Conservation (phyloP, 2,113 vertebrate genomes). For the Amphilophus citrinellus region DNA sequence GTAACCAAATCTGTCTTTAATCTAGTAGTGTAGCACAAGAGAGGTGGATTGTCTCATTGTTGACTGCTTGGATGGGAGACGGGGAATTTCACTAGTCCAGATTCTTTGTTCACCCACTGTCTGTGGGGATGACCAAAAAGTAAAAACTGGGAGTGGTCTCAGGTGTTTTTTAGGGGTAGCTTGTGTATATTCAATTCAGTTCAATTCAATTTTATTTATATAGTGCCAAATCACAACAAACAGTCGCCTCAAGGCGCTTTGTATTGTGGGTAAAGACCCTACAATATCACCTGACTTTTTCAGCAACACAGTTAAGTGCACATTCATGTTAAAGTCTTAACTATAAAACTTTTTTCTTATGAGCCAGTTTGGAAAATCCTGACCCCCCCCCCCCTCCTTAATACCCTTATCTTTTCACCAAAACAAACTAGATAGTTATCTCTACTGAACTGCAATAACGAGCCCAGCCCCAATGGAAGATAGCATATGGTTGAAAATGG, state of each 20-base stretch:
- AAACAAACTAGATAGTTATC: constrained; percentile 43
- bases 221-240: too few relatives aligned
- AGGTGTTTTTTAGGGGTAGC: background rate
- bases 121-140: background rate
- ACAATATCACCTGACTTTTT: background rate
- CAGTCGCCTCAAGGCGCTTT: too few relatives aligned
- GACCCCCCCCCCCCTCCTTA: background rate
- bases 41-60: constrained; percentile 36
- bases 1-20: constrained; percentile 65
- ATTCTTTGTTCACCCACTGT: constrained; percentile 31
- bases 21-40: constrained; percentile 9
- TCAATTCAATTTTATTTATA: too few relatives aligned
- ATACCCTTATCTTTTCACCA: constrained; percentile 9
- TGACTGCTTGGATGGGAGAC: background rate
- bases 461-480: constrained; percentile 8
- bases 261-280: too few relatives aligned
- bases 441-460: constrained; percentile 28
- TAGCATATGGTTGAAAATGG: background rate
- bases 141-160: background rate
- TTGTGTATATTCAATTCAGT: background rate
- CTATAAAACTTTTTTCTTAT: background rate
- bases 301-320: background rate
- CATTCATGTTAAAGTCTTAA: background rate
- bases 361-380: constrained; percentile 5
- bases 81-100: constrained; percentile 48